Evolutionary conservation across 2,113 vertebrate species (phyloP), one percentile per base, ranked within the genome.

Genomic region (Ceuthmochares aereus): DNA sequence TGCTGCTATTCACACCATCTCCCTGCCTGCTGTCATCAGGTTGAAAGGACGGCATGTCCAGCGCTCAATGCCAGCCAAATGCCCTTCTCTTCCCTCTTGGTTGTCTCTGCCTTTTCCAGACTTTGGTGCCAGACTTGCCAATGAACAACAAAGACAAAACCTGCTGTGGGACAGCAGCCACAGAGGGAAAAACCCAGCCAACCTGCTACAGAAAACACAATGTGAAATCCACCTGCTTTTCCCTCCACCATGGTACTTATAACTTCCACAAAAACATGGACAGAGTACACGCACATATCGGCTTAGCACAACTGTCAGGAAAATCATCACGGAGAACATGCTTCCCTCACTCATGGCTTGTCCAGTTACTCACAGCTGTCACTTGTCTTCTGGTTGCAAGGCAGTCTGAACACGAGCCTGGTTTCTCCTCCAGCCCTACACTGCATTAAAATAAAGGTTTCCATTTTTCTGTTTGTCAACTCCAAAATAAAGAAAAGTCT

Each of bases 281-380:
- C 1, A 17, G 51, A 36, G 21, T 7, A 54, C 30, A 40, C 4
- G 0, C 0, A 25, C 15, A 3, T 7, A 73, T 69, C 6, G 6
- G 2, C 51, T 22, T 26, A 49, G 60, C 32, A 40, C 6, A 3
- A 17, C 0, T 23, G 58, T 26, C 59, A 54, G 52, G 37, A 45
- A 19, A 54, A 60, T 47, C 45, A 47, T 14, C 45, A 19, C 18
- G 45, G 43, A 75, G 43, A 30, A 58, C 11, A 8, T 1, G 18
- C 30, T 22, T 32, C 18, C 12, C 56, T 16, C 9, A 26, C 62
- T 37, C 32, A 13, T 9, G 52, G 11, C 52, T 84, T 26, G 7
- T 21, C 74, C 19, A 32, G 62, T 12, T 45, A 21, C 60, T 54
- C 47, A 25, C 10, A 76, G 79, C 72, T 81, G 72, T 86, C 13